Percentiles rank a stretch among this genome's conserved stretches.
Conservation (phyloP, 37 sponge, comb jelly and placozoan species). For the Dysidea cf. avara region DNA sequence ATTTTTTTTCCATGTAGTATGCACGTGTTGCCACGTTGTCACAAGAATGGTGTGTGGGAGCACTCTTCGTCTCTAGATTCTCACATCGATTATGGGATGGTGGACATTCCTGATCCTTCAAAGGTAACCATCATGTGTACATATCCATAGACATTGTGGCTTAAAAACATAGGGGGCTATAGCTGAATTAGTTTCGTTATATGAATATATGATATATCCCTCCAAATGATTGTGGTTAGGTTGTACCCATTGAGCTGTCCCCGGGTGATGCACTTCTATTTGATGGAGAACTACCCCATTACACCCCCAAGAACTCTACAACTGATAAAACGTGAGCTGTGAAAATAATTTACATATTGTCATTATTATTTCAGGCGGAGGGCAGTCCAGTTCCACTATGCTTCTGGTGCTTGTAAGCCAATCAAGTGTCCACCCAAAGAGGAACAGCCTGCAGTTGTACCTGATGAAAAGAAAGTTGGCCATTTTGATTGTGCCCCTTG, state of each 20-base stretch:
- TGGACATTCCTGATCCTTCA: conserved; percentile 35
- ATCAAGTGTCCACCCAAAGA: conserved; percentile 49
- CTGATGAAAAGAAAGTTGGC: background rate
- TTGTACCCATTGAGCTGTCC: conserved; percentile 30
- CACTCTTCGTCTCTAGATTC: conserved; percentile 26
- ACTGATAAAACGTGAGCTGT: conserved; percentile 26
- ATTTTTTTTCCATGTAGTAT: no score
- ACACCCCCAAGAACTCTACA: conserved; percentile 53
- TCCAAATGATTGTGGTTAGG: conserved; percentile 12
- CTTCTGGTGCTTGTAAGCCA: conserved; percentile 41
- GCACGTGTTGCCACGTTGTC: conserved; percentile 52
- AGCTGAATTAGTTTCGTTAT: no score
- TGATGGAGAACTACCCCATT: conserved; percentile 58
- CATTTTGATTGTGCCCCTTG: conserved; percentile 70
- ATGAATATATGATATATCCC: background rate
- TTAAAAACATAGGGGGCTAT: no score
- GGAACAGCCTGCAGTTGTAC: background rate
- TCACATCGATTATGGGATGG: conserved; percentile 52
- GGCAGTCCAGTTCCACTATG: conserved; percentile 62
- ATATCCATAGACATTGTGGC: no score
- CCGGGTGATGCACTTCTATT: conserved; percentile 64
- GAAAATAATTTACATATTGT: background rate
- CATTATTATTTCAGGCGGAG: conserved; percentile 26
- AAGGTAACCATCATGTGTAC: no score
- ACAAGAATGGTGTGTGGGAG: conserved; percentile 41